Conservation (phyloP, 2,888 invertebrate genomes). For the Cataglyphis albicans region DNA sequence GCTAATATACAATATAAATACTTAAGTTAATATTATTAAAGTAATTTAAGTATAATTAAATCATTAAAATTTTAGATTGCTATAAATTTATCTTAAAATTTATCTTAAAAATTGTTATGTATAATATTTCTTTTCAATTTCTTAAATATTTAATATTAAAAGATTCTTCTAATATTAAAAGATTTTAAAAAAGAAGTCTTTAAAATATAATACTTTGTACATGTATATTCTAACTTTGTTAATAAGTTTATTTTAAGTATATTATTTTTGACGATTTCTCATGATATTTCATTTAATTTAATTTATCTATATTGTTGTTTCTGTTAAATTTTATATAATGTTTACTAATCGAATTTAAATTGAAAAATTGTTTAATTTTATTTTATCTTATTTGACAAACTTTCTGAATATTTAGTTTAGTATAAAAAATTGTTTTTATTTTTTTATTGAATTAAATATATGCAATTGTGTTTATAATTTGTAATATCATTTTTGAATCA, state of each 20-base stretch:
- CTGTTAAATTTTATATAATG: background rate
- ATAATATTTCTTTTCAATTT: background rate
- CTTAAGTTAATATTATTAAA: slow-evolving; percentile 53
- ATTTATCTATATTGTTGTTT: background rate
- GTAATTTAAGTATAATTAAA: slow-evolving; percentile 40
- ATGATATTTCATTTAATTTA: background rate
- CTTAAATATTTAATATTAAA: background rate
- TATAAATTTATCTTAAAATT: background rate
- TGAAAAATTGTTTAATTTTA: background rate
- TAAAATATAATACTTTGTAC: background rate
- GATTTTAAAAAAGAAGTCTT: background rate
- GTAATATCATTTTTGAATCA: too few relatives aligned
- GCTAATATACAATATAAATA: slow-evolving; percentile 30
- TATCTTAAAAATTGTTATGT: background rate
- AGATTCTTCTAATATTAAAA: background rate
- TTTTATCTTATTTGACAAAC: background rate
- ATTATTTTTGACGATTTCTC: background rate
- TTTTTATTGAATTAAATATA: background rate
- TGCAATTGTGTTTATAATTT: background rate
- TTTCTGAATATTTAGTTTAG: background rate
- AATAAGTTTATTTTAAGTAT: background rate
- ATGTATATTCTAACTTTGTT: background rate
- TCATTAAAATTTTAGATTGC: background rate
- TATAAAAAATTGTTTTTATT: background rate
- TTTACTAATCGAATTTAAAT: background rate